phyloP scores from a whole-genome alignment of 2,113 vertebrate genomes.

The Chunga burmeisteri region DNA sequence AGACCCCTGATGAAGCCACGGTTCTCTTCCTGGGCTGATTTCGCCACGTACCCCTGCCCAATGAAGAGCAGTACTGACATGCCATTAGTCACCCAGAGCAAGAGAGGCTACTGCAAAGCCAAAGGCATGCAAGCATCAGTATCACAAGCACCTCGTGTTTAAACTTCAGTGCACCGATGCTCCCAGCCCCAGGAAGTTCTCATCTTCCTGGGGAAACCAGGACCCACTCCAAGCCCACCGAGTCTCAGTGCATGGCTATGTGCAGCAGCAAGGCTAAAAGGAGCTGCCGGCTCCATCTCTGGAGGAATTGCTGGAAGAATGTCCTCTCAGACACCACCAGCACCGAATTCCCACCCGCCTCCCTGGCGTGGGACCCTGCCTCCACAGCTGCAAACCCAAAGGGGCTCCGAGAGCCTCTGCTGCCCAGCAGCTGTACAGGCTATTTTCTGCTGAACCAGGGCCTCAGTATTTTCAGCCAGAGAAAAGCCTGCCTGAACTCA shows the following conservation, averaged over 20 bases:
- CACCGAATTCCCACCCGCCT: not conserved
- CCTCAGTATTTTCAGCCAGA: not conserved
- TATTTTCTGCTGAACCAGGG: constrained; percentile 33
- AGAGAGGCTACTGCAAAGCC: not conserved
- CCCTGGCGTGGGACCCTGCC: not conserved
- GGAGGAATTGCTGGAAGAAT: constrained; percentile 42
- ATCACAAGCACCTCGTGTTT: not conserved
- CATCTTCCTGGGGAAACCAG: not conserved
- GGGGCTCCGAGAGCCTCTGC: not conserved
- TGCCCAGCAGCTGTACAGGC: constrained; percentile 24
- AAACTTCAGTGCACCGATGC: not conserved
- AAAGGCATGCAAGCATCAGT: not conserved
- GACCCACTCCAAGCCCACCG: not conserved
- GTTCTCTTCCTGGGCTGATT: not conserved
- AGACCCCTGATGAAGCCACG: not conserved
- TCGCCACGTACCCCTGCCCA: not conserved
- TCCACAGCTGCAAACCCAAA: constrained; percentile 53
- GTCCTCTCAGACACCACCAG: not conserved
- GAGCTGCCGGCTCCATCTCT: not conserved
- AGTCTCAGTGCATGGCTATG: not conserved
- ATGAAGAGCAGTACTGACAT: not conserved
- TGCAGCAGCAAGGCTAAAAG: not conserved
- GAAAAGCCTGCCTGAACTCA: not conserved
- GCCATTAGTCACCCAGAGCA: not conserved
- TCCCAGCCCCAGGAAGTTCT: not conserved